These are phyloP conservation scores for Sceloporus undulatus DNA, from an alignment of 2,113 vertebrate genomes.

Conservation along the genomic window DNA sequence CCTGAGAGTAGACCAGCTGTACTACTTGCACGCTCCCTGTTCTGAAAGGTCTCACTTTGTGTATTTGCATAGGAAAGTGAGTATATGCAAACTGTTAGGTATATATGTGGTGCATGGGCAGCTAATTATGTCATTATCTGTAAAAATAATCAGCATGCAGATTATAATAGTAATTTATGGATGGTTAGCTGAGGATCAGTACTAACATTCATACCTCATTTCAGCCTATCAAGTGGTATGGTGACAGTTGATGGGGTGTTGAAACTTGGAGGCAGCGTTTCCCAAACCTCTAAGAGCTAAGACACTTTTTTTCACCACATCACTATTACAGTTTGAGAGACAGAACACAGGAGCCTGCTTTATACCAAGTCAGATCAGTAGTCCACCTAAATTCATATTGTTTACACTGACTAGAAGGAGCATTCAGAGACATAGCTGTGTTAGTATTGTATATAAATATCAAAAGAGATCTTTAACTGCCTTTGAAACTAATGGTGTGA, in stretches of 20 bases:
- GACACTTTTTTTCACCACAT: not conserved
- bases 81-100: not conserved
- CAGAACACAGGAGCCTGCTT: not conserved
- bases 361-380: not conserved
- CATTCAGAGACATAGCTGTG: too few species aligned
- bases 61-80: not conserved
- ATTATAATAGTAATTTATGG: not conserved
- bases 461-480: too few species aligned
- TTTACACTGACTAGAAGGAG: not conserved
- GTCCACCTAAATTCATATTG: not conserved
- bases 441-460: too few species aligned
- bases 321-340: not conserved
- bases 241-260: not conserved
- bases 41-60: not conserved
- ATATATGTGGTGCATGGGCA: not conserved
- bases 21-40: not conserved
- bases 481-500: too few species aligned
- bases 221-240: not conserved
- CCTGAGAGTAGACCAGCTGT: slow-evolving; percentile 50
- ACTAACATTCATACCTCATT: not conserved
- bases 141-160: slow-evolving; percentile 11
- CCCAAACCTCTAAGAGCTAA: not conserved
- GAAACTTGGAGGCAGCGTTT: not conserved
- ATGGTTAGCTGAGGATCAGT: not conserved
- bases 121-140: slow-evolving; percentile 21